These are phyloP conservation scores for Ceratoteleas bidentatus DNA, from an alignment of 1,140 invertebrate species.

Conservation along the genomic window DNA sequence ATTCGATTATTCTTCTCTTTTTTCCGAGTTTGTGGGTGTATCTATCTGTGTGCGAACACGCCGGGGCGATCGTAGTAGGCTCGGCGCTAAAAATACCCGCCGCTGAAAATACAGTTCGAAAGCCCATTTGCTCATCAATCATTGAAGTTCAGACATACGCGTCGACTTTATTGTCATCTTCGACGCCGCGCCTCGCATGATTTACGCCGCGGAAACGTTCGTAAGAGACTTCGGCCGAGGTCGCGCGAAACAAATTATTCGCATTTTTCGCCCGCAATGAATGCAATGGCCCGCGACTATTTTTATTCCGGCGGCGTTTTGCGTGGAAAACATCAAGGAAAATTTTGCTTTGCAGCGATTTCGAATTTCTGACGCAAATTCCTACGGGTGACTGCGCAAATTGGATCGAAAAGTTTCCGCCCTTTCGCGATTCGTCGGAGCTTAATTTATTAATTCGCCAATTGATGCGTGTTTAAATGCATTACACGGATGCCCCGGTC, in stretches of 20 bases:
- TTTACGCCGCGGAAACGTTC: constrained; percentile 59
- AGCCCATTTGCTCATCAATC: constrained; percentile 58
- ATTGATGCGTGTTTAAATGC: constrained; percentile 16
- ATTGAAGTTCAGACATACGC: constrained; percentile 56
- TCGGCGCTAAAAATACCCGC: constrained; percentile 46
- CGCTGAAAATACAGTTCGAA: constrained; percentile 54
- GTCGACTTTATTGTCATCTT: constrained; percentile 63
- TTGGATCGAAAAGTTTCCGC: background rate
- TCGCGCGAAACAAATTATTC: constrained; percentile 47
- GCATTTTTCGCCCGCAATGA: constrained; percentile 49
- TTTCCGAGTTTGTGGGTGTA: too few relatives aligned
- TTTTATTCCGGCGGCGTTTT: constrained; percentile 29
- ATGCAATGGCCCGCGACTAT: constrained; percentile 39
- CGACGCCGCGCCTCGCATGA: constrained; percentile 45
- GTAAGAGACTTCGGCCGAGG: constrained; percentile 49
- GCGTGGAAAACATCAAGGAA: background rate
- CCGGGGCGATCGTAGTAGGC: constrained; percentile 18
- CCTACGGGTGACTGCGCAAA: too few relatives aligned
- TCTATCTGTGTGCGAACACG: constrained; percentile 18
- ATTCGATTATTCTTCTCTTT: constrained; percentile 13
- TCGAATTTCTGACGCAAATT: too few relatives aligned
- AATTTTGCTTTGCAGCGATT: too few relatives aligned
- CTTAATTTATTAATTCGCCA: constrained; percentile 16
- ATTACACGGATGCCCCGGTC: constrained; percentile 14
- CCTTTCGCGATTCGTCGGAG: background rate